phyloP scores from a whole-genome alignment of 2,888 invertebrate genomes.

The Melanophora roralis region DNA sequence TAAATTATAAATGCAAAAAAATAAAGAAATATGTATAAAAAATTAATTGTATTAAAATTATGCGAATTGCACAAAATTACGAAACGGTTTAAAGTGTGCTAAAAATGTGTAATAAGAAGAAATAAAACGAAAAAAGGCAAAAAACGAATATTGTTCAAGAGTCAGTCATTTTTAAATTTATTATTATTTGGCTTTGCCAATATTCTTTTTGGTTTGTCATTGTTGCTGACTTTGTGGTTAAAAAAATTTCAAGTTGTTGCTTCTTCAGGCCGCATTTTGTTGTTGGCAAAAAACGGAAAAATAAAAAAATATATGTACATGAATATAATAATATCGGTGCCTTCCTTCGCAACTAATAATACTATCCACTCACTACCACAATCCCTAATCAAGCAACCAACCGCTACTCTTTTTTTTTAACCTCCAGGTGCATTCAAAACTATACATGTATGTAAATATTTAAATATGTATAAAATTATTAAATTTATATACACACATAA shows the following conservation, averaged over 20 bases:
- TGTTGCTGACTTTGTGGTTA: conserved; percentile 49
- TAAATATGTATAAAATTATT: neutral
- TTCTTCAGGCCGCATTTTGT: conserved; percentile 57
- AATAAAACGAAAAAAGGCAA: conserved; percentile 32
- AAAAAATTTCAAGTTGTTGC: conserved; percentile 58
- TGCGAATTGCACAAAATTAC: conserved; percentile 46
- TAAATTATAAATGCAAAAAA: neutral
- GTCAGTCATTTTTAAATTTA: conserved; percentile 21
- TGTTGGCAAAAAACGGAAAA: conserved; percentile 35
- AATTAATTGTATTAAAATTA: neutral
- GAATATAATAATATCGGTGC: conserved; percentile 51
- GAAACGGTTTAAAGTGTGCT: conserved; percentile 56
- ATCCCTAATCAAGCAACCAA: conserved; percentile 48
- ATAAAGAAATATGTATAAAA: neutral
- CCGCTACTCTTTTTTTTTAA: conserved; percentile 53
- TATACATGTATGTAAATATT: conserved; percentile 24
- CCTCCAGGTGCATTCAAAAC: conserved; percentile 53
- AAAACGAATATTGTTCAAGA: conserved; percentile 20
- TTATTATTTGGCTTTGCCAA: conserved; percentile 15
- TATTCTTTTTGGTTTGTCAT: conserved; percentile 18
- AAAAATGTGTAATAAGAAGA: conserved; percentile 49
- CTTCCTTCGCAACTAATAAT: conserved; percentile 45
- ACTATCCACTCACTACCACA: conserved; percentile 25
- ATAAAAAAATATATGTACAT: neutral
- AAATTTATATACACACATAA: neutral